A percentile compares a stretch with the other conserved stretches of the same genome.
These are phyloP conservation scores for Lasiurus borealis DNA, from an alignment of 2,113 vertebrate species.

Conservation along the genomic window DNA sequence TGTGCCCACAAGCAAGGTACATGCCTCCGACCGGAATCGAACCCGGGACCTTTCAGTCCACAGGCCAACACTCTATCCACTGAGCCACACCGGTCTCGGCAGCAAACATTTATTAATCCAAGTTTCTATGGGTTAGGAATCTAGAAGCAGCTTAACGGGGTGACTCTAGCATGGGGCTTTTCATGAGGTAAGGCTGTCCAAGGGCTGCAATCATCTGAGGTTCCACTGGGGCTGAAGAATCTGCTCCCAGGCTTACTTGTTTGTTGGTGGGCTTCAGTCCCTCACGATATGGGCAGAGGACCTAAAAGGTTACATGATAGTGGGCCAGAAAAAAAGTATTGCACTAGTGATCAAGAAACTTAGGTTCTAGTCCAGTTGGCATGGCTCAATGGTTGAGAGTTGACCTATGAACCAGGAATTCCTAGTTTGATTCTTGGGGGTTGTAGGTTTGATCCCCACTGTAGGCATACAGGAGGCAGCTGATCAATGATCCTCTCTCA, in stretches of 20 bases:
- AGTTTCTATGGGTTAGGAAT: background rate
- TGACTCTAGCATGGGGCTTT: background rate
- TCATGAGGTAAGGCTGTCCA: background rate
- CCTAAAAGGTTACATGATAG: background rate
- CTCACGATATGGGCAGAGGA: background rate
- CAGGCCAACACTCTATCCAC: no score
- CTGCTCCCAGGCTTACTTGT: background rate
- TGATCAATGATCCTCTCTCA: no score
- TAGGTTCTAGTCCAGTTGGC: no score
- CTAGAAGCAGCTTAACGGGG: background rate
- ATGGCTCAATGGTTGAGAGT: no score
- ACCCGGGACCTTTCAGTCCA: no score
- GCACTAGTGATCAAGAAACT: background rate
- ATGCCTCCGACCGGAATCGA: no score
- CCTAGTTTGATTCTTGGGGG: no score
- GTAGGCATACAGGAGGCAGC: no score
- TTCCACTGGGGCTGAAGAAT: rapidly evolving
- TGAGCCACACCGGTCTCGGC: no score
- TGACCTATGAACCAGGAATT: no score
- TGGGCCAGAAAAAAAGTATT: background rate
- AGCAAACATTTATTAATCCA: background rate
- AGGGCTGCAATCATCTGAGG: background rate
- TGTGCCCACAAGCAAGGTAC: no score
- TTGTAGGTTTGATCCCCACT: no score
- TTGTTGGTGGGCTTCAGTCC: background rate